phyloP scores from a whole-genome alignment of 2,113 vertebrate species.

The Smithornis capensis region DNA sequence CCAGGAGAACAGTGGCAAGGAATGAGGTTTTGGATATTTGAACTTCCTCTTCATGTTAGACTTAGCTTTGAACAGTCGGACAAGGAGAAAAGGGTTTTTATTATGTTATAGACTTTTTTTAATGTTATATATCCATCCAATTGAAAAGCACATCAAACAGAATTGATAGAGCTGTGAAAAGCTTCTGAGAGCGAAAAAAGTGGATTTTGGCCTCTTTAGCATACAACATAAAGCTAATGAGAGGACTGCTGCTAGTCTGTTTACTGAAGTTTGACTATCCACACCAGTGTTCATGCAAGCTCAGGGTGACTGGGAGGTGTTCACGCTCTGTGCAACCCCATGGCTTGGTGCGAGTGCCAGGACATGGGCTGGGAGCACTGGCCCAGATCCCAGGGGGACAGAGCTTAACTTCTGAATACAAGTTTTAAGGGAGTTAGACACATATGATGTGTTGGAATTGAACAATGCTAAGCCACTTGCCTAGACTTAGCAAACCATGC shows the following conservation, averaged over 20 bases:
- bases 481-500: not conserved
- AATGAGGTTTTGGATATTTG: not conserved
- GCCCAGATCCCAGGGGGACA: not conserved
- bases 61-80: not conserved
- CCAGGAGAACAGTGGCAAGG: not conserved
- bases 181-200: not conserved
- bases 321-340: accelerated
- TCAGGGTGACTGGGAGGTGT: not conserved
- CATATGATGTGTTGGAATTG: not conserved
- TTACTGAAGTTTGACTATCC: not conserved
- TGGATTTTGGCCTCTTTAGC: not conserved
- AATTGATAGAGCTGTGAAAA: not conserved
- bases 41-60: not conserved
- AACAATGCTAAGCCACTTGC: not conserved
- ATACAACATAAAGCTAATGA: not conserved
- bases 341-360: not conserved
- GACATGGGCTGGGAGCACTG: not conserved
- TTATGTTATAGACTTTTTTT: not conserved
- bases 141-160: not conserved
- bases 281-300: not conserved
- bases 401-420: not conserved
- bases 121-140: accelerated
- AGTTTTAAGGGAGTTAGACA: not conserved
- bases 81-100: not conserved
- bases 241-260: not conserved